Base-by-base conservation (phyloP, 2,888 invertebrate species). In the Micropterix aruncella region DNA sequence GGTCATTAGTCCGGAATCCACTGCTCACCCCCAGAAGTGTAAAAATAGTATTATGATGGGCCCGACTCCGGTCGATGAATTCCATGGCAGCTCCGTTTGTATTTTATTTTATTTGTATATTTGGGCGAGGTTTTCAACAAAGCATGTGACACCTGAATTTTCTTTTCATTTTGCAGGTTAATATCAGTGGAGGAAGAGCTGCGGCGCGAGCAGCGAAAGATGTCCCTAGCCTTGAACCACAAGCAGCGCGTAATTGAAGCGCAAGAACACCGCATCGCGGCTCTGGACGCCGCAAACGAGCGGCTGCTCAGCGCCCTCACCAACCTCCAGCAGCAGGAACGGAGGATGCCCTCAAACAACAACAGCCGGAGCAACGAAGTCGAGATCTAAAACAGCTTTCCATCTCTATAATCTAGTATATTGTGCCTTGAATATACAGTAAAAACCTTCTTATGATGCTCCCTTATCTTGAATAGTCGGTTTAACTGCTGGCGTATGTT, bases 191-290 rank as follows among this genome's bases (percentile, higher is more conserved):
- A 91, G 65, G 89, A 89, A 60, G 89, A 90, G 60, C 66, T 90
- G 51, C 76, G 87, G 45, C 77, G 83, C 51, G 90, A 91, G 56
- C 90, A 91, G 59, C 79, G 83, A 56, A 87, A 88, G 66, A 86
- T 90, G 84, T 85, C 89, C 48, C 78, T 83, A 51, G 82, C 86
- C 44, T 66, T 90, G 50, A 80, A 83, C 46, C 84, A 87, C 71
- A 92, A 91, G 66, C 90, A 90, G 66, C 80, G 85, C 51, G 85
- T 90, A 54, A 90, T 91, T 56, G 87, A 89, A 60, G 86, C 84
- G 49, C 90, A 90, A 60, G 80, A 81, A 54, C 83, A 86, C 56
- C 81, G 88, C 64, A 89, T 91, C 57, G 86, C 87, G 38, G 84
- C 86, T 19, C 70, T 92, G 46, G 90, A 90, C 66, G 83, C 85